Evolutionary conservation across 2,888 invertebrate genomes (phyloP).

Genomic region (Lacanobia oleracea): DNA sequence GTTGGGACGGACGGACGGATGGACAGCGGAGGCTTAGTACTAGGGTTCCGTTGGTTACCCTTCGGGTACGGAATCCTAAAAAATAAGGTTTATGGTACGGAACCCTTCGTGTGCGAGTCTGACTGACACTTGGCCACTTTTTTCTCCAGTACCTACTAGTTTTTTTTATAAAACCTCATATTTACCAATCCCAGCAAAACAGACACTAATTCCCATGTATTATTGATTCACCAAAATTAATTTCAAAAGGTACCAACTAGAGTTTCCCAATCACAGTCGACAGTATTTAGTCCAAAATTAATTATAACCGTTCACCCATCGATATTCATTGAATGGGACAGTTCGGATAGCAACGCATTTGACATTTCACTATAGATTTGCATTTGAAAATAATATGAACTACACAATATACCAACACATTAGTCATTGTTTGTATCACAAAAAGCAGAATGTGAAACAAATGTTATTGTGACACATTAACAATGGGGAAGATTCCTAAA

Average conservation of each 20-base stretch:
- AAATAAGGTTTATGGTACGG: too few species aligned
- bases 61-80: too few species aligned
- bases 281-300: conserved; percentile 9
- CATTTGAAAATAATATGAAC: conserved; percentile 16
- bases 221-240: neutral
- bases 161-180: too few species aligned
- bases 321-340: conserved; percentile 14
- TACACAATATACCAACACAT: too few species aligned
- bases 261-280: neutral
- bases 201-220: neutral
- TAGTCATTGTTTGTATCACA: neutral
- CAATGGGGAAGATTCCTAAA: too few species aligned
- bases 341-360: neutral
- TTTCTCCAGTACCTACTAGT: too few species aligned
- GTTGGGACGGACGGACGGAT: too few species aligned
- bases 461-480: neutral
- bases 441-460: neutral
- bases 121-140: too few species aligned
- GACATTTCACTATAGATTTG: conserved; percentile 21
- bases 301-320: conserved; percentile 3
- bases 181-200: neutral
- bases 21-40: too few species aligned
- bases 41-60: too few species aligned
- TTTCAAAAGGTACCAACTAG: neutral
- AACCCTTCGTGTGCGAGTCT: too few species aligned